phyloP scores from a whole-genome alignment of 2,113 vertebrate genomes.

The Capreolus pygargus region DNA sequence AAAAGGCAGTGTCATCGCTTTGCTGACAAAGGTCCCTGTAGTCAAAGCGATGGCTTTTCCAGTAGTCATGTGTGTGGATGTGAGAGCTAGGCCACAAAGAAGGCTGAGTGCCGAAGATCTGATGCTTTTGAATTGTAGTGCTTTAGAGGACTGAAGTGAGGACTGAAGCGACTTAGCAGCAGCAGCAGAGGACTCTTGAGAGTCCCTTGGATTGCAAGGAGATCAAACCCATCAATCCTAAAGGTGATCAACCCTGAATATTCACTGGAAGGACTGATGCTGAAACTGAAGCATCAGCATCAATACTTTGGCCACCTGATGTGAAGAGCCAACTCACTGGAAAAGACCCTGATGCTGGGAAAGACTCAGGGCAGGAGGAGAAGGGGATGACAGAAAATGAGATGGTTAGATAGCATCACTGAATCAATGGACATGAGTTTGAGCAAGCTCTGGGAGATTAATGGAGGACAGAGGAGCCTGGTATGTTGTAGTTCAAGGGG shows the following conservation, averaged over 20 bases:
- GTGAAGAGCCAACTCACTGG: neutral
- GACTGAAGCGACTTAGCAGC: neutral
- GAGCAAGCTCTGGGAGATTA: neutral
- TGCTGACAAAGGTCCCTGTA: neutral
- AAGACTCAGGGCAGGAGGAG: neutral
- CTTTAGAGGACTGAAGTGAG: neutral
- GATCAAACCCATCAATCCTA: neutral
- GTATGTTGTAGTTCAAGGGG: neutral
- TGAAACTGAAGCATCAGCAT: neutral
- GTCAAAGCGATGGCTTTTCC: neutral
- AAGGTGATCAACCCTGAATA: neutral
- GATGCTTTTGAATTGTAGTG: neutral
- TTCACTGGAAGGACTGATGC: neutral
- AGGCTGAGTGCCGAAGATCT: neutral
- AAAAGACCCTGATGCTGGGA: neutral
- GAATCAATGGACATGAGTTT: neutral
- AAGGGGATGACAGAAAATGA: neutral
- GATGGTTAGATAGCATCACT: neutral
- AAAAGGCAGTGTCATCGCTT: neutral
- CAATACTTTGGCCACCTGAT: neutral
- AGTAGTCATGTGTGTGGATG: neutral
- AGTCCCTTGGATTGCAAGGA: neutral
- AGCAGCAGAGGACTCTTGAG: neutral
- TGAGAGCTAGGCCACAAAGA: neutral
- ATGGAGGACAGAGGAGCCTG: neutral